phyloP scores from a whole-genome alignment of 2,888 invertebrate genomes.

The Blastobasis lacticolella region DNA sequence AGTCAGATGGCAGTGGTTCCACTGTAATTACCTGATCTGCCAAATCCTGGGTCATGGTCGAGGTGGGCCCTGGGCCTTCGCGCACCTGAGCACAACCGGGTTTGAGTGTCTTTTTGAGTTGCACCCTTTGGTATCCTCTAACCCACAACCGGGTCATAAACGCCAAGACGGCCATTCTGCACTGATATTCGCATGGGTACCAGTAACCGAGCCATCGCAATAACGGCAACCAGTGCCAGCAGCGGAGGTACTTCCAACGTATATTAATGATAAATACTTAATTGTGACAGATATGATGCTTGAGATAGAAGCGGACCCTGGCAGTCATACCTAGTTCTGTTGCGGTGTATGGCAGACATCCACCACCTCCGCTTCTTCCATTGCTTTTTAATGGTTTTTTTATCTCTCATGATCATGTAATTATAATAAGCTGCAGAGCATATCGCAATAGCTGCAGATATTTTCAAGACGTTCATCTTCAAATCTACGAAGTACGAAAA shows the following conservation, averaged over 20 bases:
- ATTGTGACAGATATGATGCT: not conserved
- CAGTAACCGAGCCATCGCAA: not conserved
- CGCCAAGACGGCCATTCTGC: not conserved
- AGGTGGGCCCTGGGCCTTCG: too few relatives aligned
- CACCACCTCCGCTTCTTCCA: slow-evolving; percentile 9
- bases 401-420: slow-evolving; percentile 1
- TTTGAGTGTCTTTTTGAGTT: too few relatives aligned
- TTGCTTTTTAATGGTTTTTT: slow-evolving; percentile 5
- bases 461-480: too few relatives aligned
- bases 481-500: too few relatives aligned
- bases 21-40: too few relatives aligned
- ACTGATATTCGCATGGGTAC: not conserved
- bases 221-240: not conserved
- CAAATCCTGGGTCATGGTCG: too few relatives aligned
- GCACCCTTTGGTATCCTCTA: too few relatives aligned
- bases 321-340: slow-evolving; percentile 11
- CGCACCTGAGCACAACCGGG: too few relatives aligned
- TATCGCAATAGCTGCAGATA: too few relatives aligned
- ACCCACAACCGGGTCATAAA: not conserved
- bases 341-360: slow-evolving; percentile 8
- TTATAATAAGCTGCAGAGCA: slow-evolving; percentile 3
- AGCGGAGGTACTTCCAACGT: not conserved
- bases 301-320: not conserved
- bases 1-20: too few relatives aligned
- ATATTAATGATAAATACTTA: not conserved